Base-by-base conservation (phyloP, 2,888 invertebrate species). In the Blera fallax region DNA sequence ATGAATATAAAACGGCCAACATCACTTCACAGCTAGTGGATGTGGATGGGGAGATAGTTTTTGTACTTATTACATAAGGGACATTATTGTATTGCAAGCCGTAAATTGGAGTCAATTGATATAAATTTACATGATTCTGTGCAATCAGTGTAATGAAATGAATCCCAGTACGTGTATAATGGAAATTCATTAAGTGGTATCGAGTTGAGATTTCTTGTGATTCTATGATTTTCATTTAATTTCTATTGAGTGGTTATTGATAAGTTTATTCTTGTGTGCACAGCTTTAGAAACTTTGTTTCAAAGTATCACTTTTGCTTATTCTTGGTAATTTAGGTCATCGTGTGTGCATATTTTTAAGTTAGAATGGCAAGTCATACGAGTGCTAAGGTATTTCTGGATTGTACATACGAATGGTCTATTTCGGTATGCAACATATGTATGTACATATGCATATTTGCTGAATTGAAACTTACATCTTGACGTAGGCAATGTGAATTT, bases 51-150 rank as follows among this genome's bases (percentile, higher is more conserved):
- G 24, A 21, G 8, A 14, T 62, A 62, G 37, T 18, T 37, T 32
- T 1, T 10, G 0, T 8, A 14, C 21, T 7, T 21, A 52, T 52
- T 69, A 45, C 69, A 60, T 69, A 69, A 60, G 43, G 40, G 34
- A 45, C 27, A 37, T 11, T 78, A n/a, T 34, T 21, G 27, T 32
- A 67, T 37, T 34, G 54, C 52, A 32, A 32, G 32, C 45, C 27
- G 54, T 72, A 70, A 78, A 78, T 78, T 78, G 56, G 14, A 54
- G 64, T 72, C 78, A 78, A 78, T 78, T 78, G 78, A 54, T 70
- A 54, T 24, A 70, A 72, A 78, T 78, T 78, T 64, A 32, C 78
- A 78, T 45, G 78, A 64, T 70, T 70, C 62, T n/a, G 54, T 37
- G 70, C 70, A 78, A 78, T 70, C 64, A 64, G 21, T 52, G 7